These are phyloP conservation scores for Erithacus rubecula DNA, from an alignment of 2,797 vertebrate species.

Conservation along the genomic window DNA sequence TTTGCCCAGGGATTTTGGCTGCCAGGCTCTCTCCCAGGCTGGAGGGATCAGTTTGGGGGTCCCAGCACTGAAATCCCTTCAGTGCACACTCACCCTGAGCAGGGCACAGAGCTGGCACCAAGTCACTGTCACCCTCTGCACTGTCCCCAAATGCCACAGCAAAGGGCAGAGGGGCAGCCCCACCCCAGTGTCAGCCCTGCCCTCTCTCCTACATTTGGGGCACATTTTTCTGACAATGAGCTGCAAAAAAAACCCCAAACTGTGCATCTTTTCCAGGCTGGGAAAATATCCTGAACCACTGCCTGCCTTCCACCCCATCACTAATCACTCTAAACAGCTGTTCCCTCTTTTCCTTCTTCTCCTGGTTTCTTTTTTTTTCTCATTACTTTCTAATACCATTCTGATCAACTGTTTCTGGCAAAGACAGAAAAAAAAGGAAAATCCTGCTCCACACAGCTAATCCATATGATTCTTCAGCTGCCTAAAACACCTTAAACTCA, in stretches of 20 bases:
- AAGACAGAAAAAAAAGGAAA: neutral
- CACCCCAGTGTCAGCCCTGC: neutral
- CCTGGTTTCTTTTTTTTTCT: neutral
- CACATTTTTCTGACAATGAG: neutral
- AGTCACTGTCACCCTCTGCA: neutral
- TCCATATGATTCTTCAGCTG: neutral
- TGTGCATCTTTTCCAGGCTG: neutral
- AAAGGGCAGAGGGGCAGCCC: neutral
- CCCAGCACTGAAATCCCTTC: neutral
- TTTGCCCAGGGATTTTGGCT: neutral
- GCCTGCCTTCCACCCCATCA: neutral
- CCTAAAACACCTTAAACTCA: neutral
- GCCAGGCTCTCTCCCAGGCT: neutral
- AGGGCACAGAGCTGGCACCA: neutral
- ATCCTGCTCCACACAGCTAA: neutral
- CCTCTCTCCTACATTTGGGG: neutral
- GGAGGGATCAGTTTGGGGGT: neutral
- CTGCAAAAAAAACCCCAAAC: neutral
- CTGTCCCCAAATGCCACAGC: neutral
- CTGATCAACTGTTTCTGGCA: neutral
- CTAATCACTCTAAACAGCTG: conserved; percentile 14
- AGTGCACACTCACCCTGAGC: accelerated
- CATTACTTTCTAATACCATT: neutral
- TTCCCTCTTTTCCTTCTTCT: neutral
- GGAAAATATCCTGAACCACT: neutral